Percentiles rank a stretch among this genome's conserved stretches.
phyloP scores from a whole-genome alignment of 2,888 invertebrate genomes.

The Busseola fusca region DNA sequence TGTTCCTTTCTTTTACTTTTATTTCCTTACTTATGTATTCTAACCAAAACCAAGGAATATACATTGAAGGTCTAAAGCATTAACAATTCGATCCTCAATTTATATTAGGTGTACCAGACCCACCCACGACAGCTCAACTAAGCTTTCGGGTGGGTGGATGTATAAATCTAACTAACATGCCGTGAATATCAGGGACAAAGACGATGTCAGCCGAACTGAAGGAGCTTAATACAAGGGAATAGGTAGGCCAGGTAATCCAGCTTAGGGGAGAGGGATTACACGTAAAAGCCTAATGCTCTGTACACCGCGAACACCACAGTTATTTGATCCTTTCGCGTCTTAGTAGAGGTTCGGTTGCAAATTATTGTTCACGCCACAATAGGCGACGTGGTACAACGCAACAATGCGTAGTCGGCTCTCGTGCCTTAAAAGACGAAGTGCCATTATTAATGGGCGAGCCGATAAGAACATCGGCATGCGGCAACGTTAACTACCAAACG shows the following conservation, averaged over 20 bases:
- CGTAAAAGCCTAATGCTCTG: constrained; percentile 80
- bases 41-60: constrained; percentile 6
- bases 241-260: constrained; percentile 84
- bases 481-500: constrained; percentile 66
- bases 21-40: background rate
- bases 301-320: constrained; percentile 73
- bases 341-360: constrained; percentile 77
- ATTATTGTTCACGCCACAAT: constrained; percentile 80
- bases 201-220: constrained; percentile 77
- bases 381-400: constrained; percentile 71
- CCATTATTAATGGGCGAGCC: constrained; percentile 75
- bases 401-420: constrained; percentile 72
- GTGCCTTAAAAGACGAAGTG: constrained; percentile 75
- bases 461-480: constrained; percentile 73
- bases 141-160: constrained; percentile 63
- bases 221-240: constrained; percentile 77
- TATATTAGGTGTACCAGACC: constrained; percentile 58
- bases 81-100: constrained; percentile 55
- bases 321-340: constrained; percentile 79
- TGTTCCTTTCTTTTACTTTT: background rate
- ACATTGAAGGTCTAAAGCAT: constrained; percentile 34
- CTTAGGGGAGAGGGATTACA: constrained; percentile 82
- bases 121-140: constrained; percentile 61
- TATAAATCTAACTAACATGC: constrained; percentile 75
- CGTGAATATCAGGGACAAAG: constrained; percentile 76